Evolutionary conservation across 2,888 invertebrate genomes (phyloP), one percentile per base, ranked within the genome.

Genomic region (Agapostemon virescens): DNA sequence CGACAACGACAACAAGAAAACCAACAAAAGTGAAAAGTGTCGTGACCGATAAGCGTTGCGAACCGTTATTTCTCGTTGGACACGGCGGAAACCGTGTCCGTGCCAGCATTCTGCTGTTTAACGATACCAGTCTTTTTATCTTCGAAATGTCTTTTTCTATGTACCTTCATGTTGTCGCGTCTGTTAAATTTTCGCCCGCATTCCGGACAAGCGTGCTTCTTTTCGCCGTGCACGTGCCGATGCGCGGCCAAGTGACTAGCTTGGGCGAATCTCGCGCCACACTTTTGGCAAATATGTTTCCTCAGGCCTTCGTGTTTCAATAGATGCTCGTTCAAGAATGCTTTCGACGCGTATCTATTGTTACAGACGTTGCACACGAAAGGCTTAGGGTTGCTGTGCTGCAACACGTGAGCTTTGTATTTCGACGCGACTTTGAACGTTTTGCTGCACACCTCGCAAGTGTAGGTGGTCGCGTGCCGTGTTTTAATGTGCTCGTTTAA

Each of bases 131-230:
- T 79, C 81, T 85, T 86, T 71, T 82, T 84, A 17, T 78, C 77
- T 42, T 87, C 87, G 33, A 92, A 90, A 81, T 92, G 92, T 78
- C 92, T 88, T 84, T 90, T 92, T 67, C 91, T 87, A 67, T 93
- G 93, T 45, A 92, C 92, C 75, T 93, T 93, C 93, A 93, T 93
- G 45, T 93, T 93, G 49, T 93, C 93, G n/a, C 92, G 89, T 13
- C 93, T 87, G 77, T 93, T 93, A 69, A 93, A 93, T 79, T 90
- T 91, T 40, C 92, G 88, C 0, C 93, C 93, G 71, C 93, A 93
- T 49, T 92, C 92, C 0, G 93, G 91, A 77, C 93, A 93, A 0
- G 90, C 91, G 80, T 92, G 92, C 30, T 89, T 92, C 76, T 93
- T 93, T 74, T 93, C 93, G 17, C 91, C 92, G 52, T 93, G 93